Evolutionary conservation across 2,888 invertebrate genomes (phyloP).

Genomic region (Perizoma affinitatum): DNA sequence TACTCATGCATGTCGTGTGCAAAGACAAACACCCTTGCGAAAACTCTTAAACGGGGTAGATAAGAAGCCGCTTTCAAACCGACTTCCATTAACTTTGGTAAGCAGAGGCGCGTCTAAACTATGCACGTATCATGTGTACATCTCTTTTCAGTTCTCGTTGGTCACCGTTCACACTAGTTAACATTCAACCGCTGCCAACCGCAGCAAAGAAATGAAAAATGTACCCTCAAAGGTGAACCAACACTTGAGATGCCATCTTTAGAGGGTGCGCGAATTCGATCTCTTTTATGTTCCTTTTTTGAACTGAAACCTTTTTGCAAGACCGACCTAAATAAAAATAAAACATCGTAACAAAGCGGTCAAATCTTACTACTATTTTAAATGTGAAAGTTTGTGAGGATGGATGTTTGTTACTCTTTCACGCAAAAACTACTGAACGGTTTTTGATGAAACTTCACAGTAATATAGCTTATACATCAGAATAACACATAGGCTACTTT

Average conservation of each 20-base stretch:
- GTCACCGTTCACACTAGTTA: constrained; percentile 67
- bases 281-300: constrained; percentile 50
- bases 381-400: too few species aligned
- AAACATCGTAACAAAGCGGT: constrained; percentile 43
- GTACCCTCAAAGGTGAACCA: constrained; percentile 61
- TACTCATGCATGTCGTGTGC: constrained; percentile 30
- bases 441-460: too few species aligned
- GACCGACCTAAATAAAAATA: constrained; percentile 27
- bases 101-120: constrained; percentile 69
- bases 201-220: constrained; percentile 64
- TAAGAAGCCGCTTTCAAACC: constrained; percentile 67
- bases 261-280: constrained; percentile 66
- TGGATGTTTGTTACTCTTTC: too few species aligned
- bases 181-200: constrained; percentile 47
- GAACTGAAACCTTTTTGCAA: constrained; percentile 40
- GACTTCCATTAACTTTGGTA: constrained; percentile 77
- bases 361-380: too few species aligned
- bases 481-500: too few species aligned
- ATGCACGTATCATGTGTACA: constrained; percentile 80
- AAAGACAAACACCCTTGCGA: constrained; percentile 53
- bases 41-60: constrained; percentile 63
- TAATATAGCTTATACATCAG: too few species aligned
- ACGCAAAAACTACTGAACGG: too few species aligned
- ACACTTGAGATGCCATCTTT: constrained; percentile 64
- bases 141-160: constrained; percentile 72